Conservation (phyloP, 2,888 invertebrate species). For the Trilocha varians region DNA sequence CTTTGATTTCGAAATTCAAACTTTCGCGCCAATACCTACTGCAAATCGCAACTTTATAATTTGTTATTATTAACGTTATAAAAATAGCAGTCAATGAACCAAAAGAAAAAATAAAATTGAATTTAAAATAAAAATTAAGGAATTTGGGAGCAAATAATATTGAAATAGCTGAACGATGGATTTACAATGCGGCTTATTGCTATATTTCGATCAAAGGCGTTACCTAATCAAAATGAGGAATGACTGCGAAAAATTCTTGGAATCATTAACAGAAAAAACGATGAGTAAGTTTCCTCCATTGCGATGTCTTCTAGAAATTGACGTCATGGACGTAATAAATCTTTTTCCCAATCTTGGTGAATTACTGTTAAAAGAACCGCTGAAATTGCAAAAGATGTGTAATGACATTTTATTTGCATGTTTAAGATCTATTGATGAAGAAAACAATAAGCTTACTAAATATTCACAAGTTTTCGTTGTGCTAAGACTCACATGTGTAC, state of each 20-base stretch:
- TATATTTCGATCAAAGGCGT: constrained; percentile 49
- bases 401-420: constrained; percentile 48
- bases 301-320: constrained; percentile 40
- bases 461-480: constrained; percentile 39
- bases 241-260: constrained; percentile 33
- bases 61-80: too few species aligned
- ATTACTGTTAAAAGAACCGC: constrained; percentile 44
- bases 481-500: constrained; percentile 39
- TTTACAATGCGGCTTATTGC: constrained; percentile 37
- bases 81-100: too few species aligned
- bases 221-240: constrained; percentile 37
- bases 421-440: constrained; percentile 30
- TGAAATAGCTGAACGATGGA: constrained; percentile 40
- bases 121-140: neutral
- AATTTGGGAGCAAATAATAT: too few species aligned
- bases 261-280: constrained; percentile 31
- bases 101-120: too few species aligned
- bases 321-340: constrained; percentile 48
- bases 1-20: too few species aligned
- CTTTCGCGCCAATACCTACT: too few species aligned
- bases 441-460: constrained; percentile 23
- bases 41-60: too few species aligned
- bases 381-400: constrained; percentile 37
- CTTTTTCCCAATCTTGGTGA: constrained; percentile 34
- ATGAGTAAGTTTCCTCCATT: constrained; percentile 47